Evolutionary conservation across 2,797 vertebrate genomes (phyloP).

Genomic region (Gephyroberyx darwinii): DNA sequence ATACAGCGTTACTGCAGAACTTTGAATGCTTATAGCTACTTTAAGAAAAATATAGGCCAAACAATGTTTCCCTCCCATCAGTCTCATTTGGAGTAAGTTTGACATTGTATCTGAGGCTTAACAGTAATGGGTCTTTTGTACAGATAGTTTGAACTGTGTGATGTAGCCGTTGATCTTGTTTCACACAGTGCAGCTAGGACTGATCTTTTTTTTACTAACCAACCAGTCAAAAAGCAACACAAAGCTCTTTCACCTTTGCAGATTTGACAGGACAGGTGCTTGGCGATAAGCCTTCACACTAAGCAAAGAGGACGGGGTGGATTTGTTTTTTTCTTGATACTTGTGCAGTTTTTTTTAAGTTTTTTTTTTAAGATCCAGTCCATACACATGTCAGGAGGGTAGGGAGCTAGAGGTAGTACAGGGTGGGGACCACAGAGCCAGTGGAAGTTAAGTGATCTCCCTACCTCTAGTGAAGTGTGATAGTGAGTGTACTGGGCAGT

Average conservation of each 20-base stretch:
- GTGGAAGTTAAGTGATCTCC: constrained; percentile 45
- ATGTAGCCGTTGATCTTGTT: constrained; percentile 62
- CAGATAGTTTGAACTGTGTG: constrained; percentile 49
- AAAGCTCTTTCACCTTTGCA: constrained; percentile 50
- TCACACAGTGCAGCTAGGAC: constrained; percentile 54
- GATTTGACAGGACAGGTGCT: constrained; percentile 63
- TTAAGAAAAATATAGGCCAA: constrained; percentile 79
- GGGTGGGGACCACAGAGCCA: constrained; percentile 54
- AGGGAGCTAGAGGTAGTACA: constrained; percentile 56
- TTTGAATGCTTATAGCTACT: constrained; percentile 49
- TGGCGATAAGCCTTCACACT: constrained; percentile 59
- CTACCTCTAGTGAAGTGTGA: constrained; percentile 51
- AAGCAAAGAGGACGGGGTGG: constrained; percentile 36
- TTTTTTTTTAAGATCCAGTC: constrained; percentile 54
- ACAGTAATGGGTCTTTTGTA: constrained; percentile 54
- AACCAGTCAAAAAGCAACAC: constrained; percentile 59
- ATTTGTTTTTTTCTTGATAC: constrained; percentile 54
- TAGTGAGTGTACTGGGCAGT: constrained; percentile 63
- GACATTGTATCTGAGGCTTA: constrained; percentile 72
- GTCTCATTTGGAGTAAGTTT: constrained; percentile 54
- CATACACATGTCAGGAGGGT: constrained; percentile 50
- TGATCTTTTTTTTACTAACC: constrained; percentile 45
- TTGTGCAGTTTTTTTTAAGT: constrained; percentile 26
- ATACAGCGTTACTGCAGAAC: constrained; percentile 76
- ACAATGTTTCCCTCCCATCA: constrained; percentile 53